phyloP scores from a whole-genome alignment of 2,888 invertebrate species.

The Oxycera nigricornis region DNA sequence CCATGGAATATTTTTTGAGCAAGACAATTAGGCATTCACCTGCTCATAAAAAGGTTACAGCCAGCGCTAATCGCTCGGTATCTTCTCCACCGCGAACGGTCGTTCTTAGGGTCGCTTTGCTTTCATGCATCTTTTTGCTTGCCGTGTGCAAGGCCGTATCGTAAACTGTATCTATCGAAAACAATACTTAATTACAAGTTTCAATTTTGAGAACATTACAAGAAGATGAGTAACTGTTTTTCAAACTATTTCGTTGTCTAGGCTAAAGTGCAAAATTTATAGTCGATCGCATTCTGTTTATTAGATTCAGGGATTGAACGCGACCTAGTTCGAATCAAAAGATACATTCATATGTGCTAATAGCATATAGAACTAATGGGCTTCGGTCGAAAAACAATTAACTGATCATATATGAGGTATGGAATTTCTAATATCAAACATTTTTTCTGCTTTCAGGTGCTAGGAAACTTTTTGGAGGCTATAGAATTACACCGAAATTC shows the following conservation, averaged over 20 bases:
- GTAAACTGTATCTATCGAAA: neutral
- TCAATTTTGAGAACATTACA: neutral
- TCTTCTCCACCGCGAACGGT: slow-evolving; percentile 10
- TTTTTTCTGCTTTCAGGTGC: slow-evolving; percentile 56
- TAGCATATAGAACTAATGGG: neutral
- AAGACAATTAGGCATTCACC: slow-evolving; percentile 25
- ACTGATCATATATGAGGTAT: neutral
- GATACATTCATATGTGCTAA: too few relatives aligned
- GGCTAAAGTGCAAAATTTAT: neutral
- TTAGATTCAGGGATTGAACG: neutral
- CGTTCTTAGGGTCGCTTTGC: slow-evolving; percentile 6
- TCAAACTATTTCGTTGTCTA: neutral
- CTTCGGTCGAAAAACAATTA: neutral
- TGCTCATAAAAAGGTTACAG: slow-evolving; percentile 2
- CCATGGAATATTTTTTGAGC: neutral
- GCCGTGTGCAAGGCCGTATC: neutral
- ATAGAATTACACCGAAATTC: slow-evolving; percentile 82
- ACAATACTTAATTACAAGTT: neutral
- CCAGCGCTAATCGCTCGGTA: slow-evolving; percentile 21
- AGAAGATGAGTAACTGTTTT: slow-evolving; percentile 3
- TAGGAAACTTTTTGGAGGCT: slow-evolving; percentile 83
- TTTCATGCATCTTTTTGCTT: neutral
- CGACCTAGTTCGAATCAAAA: neutral
- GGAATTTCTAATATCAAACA: neutral
- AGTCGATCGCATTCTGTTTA: neutral